These are phyloP conservation scores for Acanthurus tractus DNA, from an alignment of 2,797 vertebrate genomes.

Conservation along the genomic window DNA sequence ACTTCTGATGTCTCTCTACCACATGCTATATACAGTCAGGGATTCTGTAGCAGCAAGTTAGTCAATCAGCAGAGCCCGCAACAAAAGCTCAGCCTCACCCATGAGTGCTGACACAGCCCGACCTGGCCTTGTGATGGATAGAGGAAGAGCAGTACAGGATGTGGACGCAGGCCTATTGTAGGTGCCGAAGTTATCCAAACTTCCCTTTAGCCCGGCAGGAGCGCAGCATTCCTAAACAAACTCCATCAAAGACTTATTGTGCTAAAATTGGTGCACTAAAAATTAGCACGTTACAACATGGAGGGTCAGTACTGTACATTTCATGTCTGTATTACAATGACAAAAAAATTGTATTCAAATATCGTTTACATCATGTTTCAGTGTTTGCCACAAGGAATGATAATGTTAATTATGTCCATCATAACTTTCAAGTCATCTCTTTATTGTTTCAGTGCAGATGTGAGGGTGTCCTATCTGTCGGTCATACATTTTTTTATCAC, in stretches of 20 bases:
- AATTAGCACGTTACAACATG: background rate
- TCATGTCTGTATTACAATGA: background rate
- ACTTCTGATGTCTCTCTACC: conserved; percentile 11
- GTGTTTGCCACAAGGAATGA: background rate
- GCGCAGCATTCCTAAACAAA: conserved; percentile 48
- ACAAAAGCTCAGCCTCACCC: conserved; percentile 60
- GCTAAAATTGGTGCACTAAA: conserved; percentile 2
- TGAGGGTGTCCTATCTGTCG: background rate
- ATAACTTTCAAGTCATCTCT: background rate
- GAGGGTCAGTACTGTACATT: background rate
- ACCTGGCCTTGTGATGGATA: conserved; percentile 46
- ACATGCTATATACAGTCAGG: conserved; percentile 35
- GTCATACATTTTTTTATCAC: background rate
- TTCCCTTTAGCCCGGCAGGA: conserved; percentile 51
- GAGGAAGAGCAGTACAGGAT: conserved; percentile 62
- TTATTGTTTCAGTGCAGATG: background rate
- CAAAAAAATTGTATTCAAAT: background rate
- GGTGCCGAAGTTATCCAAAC: conserved; percentile 59
- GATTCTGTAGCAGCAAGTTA: conserved; percentile 45
- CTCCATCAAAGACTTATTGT: conserved; percentile 46
- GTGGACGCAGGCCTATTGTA: conserved; percentile 58
- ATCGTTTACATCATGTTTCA: background rate
- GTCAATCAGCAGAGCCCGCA: conserved; percentile 58
- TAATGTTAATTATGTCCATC: background rate
- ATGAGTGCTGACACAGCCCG: conserved; percentile 72